Base-by-base conservation (phyloP, 2,888 invertebrate species). In the Cancer borealis region DNA sequence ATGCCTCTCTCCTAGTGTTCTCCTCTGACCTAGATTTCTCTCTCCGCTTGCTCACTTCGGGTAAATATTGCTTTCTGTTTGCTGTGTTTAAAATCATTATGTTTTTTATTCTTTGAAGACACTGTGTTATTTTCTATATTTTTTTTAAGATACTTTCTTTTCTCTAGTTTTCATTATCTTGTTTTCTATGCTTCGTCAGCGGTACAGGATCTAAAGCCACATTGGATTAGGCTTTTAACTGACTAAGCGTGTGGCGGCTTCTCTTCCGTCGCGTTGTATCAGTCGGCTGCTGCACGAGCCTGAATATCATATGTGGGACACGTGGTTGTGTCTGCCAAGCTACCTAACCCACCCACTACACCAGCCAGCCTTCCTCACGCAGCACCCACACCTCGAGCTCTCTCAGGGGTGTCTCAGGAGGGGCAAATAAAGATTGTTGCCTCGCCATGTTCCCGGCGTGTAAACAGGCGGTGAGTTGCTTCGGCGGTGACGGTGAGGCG, bases 401-500 rank as follows among this genome's bases (percentile, higher is more conserved):
- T 26, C 26, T 60, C 21, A 60, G 60, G 21, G 39, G 39, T 39
- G 39, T 39, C 39, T 39, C 17, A 54, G 54, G 54, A 0, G 73
- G 26, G 73, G 30, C 73, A 26, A 79, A 79, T 79, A 26, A 79
- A 79, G 26, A 79, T 26, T 79, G 73, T 79, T 79, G 73, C 73
- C 21, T 79, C 73, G n/a, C 73, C 73, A 26, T 26, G 73, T 79
- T 79, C 73, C 73, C 26, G 3, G 73, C 73, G 73, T 60, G 60
- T 26, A 79, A 79, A 79, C 73, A 79, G 73, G n/a, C 73, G 73
- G 73, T 79, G 73, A 30, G 73, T 79, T 79, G 73, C 73, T 26
- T n/a, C 73, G 73, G 73, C 73, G 73, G 73, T n/a, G 73, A 79
- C 73, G 26, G 73, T n/a, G 73, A 79, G 73, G 73, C 73, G 26